phyloP scores from a whole-genome alignment of 1,140 invertebrate species.

The Calephelis virginiensis region DNA sequence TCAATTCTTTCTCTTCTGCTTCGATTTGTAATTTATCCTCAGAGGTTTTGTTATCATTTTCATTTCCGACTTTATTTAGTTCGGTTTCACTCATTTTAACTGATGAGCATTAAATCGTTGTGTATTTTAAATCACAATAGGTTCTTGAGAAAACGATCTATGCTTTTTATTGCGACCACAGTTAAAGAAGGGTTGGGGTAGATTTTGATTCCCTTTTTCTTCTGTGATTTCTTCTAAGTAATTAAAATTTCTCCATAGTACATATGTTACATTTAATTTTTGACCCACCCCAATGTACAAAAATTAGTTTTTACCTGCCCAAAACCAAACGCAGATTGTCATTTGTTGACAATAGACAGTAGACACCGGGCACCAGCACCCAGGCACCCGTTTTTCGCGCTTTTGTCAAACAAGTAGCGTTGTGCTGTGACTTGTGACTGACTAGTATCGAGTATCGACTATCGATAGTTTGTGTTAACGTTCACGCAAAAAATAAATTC shows the following conservation, averaged over 20 bases:
- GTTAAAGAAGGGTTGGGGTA: background rate
- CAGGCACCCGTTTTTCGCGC: conserved; percentile 1
- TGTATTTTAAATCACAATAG: background rate
- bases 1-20: conserved; percentile 85
- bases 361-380: too few relatives aligned
- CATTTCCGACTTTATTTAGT: conserved; percentile 59
- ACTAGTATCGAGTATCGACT: background rate
- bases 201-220: background rate
- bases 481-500: too few relatives aligned
- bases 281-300: background rate
- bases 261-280: background rate
- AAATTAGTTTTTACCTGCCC: background rate
- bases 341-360: too few relatives aligned
- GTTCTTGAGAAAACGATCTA: background rate
- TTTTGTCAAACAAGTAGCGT: background rate
- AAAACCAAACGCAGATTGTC: too few relatives aligned
- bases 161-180: background rate
- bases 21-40: conserved; percentile 87
- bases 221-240: background rate
- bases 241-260: background rate
- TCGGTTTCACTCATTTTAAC: conserved; percentile 55
- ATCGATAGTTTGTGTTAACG: background rate
- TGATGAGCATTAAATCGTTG: background rate
- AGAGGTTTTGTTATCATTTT: conserved; percentile 79
- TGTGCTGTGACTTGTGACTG: background rate